These are phyloP conservation scores for Siderastrea radians DNA, from an alignment of 92 coral and sea anemone species.

Conservation along the genomic window DNA sequence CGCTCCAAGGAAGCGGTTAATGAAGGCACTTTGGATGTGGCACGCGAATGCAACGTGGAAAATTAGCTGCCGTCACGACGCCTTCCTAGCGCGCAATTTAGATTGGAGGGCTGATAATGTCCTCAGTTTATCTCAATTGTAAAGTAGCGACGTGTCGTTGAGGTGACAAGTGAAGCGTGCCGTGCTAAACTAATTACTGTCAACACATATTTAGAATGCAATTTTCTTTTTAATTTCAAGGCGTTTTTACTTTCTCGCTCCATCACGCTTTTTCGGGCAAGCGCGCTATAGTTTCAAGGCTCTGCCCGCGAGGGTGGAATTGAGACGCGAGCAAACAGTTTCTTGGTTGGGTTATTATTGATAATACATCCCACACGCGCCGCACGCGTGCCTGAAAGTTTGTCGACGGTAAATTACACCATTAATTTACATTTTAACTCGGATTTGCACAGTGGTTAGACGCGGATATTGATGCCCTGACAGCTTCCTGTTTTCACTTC, in stretches of 20 bases:
- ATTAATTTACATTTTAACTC: conserved; percentile 50
- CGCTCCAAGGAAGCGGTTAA: conserved; percentile 18
- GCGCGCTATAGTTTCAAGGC: background rate
- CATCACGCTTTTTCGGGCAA: background rate
- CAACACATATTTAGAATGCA: conserved; percentile 41
- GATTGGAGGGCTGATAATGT: conserved; percentile 35
- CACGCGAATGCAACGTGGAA: conserved; percentile 38
- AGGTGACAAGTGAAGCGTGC: conserved; percentile 40
- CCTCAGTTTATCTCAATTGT: conserved; percentile 34
- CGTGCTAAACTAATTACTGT: conserved; percentile 43
- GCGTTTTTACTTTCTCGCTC: background rate
- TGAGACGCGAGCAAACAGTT: conserved; percentile 33
- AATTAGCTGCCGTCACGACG: conserved; percentile 38
- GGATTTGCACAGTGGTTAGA: conserved; percentile 54
- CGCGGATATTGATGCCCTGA: conserved; percentile 41
- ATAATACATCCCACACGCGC: conserved; percentile 48
- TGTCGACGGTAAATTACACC: conserved; percentile 53
- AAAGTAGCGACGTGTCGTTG: conserved; percentile 17
- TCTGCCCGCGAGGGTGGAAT: background rate
- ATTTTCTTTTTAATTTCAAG: conserved; percentile 12
- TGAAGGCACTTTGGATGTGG: conserved; percentile 29
- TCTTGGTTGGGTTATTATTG: conserved; percentile 14
- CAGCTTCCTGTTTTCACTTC: conserved; percentile 37
- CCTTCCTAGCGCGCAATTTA: conserved; percentile 31
- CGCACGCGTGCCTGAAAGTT: conserved; percentile 55